These are phyloP conservation scores for Trachelus iudaicus DNA, from an alignment of 2,888 invertebrate genomes.

Conservation along the genomic window DNA sequence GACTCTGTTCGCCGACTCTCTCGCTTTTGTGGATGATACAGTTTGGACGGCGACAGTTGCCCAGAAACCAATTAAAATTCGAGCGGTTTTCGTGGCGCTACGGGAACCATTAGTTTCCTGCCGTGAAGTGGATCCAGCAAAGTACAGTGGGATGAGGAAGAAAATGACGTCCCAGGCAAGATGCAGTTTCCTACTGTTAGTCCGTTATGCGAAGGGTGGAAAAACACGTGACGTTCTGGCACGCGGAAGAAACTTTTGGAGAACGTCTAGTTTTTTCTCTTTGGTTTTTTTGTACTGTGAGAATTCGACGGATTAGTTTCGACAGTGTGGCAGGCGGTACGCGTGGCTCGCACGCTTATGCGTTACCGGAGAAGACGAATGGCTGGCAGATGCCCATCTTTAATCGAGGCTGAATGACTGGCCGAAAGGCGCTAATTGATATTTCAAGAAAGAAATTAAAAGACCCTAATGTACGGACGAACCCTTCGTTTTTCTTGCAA, in stretches of 20 bases:
- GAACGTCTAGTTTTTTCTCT: not conserved
- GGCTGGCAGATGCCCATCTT: slow-evolving; percentile 2
- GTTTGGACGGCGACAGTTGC: slow-evolving; percentile 46
- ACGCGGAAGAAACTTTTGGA: slow-evolving; percentile 1
- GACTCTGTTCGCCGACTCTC: not conserved
- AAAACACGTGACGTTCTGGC: not conserved
- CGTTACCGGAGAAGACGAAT: not conserved
- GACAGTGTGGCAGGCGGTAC: slow-evolving; percentile 1
- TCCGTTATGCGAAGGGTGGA: not conserved
- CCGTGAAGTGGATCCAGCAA: slow-evolving; percentile 24
- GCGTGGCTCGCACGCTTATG: not conserved
- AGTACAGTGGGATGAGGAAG: not conserved
- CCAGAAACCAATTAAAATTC: slow-evolving; percentile 42
- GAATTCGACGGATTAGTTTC: not conserved
- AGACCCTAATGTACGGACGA: not conserved
- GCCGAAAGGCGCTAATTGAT: slow-evolving; percentile 4
- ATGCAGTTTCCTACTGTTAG: not conserved
- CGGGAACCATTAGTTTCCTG: slow-evolving; percentile 38
- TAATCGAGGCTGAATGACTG: slow-evolving; percentile 3
- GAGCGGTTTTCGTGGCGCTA: slow-evolving; percentile 9
- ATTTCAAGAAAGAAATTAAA: slow-evolving; percentile 8
- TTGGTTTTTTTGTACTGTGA: not conserved
- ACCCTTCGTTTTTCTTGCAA: not conserved
- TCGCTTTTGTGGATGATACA: slow-evolving; percentile 33
- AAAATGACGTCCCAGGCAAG: not conserved